Evolutionary conservation across 30 jellyfish, hydroid and myxozoan species (phyloP).

Genomic region (Chrysaora quinquecirrha): DNA sequence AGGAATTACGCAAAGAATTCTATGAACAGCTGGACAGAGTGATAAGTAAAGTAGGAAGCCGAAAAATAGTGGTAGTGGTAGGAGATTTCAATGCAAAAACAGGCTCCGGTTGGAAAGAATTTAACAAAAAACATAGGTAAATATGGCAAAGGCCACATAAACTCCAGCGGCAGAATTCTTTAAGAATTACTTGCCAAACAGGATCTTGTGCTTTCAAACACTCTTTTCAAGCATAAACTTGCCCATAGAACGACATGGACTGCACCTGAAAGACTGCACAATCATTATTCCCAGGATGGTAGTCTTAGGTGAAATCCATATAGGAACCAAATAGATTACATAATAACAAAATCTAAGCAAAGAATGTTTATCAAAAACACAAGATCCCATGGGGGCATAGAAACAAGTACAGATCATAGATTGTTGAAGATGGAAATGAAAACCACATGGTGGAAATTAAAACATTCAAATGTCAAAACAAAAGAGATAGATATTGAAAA

Average conservation of each 20-base stretch:
- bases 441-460: no score
- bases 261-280: constrained; percentile 56
- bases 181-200: constrained; percentile 45
- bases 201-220: constrained; percentile 51
- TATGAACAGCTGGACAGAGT: constrained; percentile 54
- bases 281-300: constrained; percentile 4
- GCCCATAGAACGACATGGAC: constrained; percentile 72
- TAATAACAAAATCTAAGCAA: no score
- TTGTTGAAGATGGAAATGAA: no score
- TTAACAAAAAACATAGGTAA: constrained; percentile 11
- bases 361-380: no score
- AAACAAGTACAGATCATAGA: no score
- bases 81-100: constrained; percentile 57
- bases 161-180: constrained; percentile 54
- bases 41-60: constrained; percentile 43
- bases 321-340: no score
- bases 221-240: constrained; percentile 63
- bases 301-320: no score
- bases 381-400: no score
- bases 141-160: constrained; percentile 56
- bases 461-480: no score
- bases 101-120: constrained; percentile 55
- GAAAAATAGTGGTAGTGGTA: constrained; percentile 45
- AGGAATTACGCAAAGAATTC: constrained; percentile 47
- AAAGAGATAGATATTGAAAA: no score